phyloP scores from a whole-genome alignment of 2,797 vertebrate genomes.

The Phrynocephalus vlangalii region DNA sequence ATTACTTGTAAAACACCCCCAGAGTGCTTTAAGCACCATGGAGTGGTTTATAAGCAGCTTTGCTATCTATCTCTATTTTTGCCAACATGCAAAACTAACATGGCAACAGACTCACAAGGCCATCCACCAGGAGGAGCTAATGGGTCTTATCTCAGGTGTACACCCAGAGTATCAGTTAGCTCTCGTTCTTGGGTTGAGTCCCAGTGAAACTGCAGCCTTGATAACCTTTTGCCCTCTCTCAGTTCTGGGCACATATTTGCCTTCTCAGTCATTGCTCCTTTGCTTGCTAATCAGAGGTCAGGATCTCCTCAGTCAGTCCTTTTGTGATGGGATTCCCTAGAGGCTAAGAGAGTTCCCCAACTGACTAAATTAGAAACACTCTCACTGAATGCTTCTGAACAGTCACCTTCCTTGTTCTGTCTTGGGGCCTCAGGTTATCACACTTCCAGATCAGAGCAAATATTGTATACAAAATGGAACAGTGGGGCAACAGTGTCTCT shows the following conservation, averaged over 20 bases:
- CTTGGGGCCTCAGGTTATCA: too few relatives aligned
- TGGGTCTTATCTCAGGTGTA: background rate
- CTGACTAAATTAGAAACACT: background rate
- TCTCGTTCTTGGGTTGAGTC: conserved; percentile 39
- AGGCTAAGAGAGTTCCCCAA: background rate
- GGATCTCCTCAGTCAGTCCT: background rate
- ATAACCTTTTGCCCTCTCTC: conserved; percentile 54
- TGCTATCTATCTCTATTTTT: too few relatives aligned
- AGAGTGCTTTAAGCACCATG: too few relatives aligned
- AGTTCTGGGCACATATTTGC: conserved; percentile 32
- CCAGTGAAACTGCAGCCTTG: conserved; percentile 68
- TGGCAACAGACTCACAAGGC: too few relatives aligned
- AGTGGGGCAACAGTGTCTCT: background rate
- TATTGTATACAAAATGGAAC: background rate
- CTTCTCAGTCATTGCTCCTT: conserved; percentile 13
- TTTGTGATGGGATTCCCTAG: conserved; percentile 17
- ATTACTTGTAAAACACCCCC: too few relatives aligned
- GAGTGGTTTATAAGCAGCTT: too few relatives aligned
- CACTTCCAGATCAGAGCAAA: background rate
- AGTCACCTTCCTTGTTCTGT: background rate
- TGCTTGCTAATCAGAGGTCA: conserved; percentile 1
- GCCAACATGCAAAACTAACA: too few relatives aligned
- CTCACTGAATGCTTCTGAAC: background rate
- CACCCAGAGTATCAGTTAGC: background rate
- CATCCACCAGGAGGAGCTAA: background rate